Evolutionary conservation across 2,888 invertebrate genomes (phyloP).

Genomic region (Thera obeliscata): DNA sequence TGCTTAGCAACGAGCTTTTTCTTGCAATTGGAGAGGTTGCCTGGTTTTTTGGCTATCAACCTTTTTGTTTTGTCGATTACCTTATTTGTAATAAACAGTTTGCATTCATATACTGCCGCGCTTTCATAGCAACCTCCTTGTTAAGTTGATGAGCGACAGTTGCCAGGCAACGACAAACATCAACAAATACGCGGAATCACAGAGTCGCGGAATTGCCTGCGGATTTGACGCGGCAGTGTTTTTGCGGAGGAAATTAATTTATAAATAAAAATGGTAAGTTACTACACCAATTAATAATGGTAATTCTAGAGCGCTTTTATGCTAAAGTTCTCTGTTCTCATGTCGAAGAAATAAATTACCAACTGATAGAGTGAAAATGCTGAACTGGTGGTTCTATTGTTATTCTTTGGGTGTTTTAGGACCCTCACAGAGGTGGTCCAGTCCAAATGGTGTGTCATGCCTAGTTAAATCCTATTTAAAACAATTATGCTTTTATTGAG

Average conservation of each 20-base stretch:
- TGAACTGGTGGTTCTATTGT: too few species aligned
- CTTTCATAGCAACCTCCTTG: constrained; percentile 30
- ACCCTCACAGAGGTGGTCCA: too few species aligned
- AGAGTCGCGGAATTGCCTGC: too few species aligned
- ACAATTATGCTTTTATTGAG: too few species aligned
- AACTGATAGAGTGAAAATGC: too few species aligned
- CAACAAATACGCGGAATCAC: constrained; percentile 54
- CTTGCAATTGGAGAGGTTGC: constrained; percentile 13
- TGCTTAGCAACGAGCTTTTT: constrained; percentile 48
- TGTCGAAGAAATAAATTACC: background rate
- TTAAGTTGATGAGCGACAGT: constrained; percentile 34
- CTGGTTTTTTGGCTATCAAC: constrained; percentile 1
- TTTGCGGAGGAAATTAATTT: background rate
- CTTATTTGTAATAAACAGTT: constrained; percentile 4
- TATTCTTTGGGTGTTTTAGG: too few species aligned
- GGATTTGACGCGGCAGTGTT: constrained; percentile 2
- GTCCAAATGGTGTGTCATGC: too few species aligned
- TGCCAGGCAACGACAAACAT: constrained; percentile 48
- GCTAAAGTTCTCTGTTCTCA: background rate
- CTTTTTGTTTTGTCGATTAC: constrained; percentile 28
- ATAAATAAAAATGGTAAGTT: constrained; percentile 30
- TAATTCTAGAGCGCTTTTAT: background rate
- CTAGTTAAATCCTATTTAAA: too few species aligned
- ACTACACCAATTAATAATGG: background rate
- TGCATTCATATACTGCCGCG: constrained; percentile 18